Evolutionary conservation across 2,113 vertebrate genomes (phyloP).

Genomic region (Parus major): DNA sequence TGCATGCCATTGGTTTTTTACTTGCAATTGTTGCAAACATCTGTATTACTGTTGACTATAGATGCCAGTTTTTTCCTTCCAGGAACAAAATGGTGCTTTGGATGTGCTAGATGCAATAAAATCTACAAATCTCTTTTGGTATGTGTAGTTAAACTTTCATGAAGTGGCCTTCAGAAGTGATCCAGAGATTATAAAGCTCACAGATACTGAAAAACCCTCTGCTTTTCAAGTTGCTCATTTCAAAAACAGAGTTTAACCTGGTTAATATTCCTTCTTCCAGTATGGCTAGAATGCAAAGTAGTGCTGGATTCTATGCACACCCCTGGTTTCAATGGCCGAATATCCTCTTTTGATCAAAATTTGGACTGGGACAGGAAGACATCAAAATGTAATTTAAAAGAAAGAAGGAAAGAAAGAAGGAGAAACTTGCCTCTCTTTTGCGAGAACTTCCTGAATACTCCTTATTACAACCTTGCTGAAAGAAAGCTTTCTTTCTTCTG

Average conservation of each 20-base stretch:
- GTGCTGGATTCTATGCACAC: neutral
- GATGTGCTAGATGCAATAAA: neutral
- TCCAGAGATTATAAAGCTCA: neutral
- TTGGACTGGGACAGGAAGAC: neutral
- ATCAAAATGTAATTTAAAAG: neutral
- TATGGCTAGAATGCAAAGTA: neutral
- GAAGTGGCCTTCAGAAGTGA: neutral
- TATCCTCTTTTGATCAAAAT: conserved; percentile 12
- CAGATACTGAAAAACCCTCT: neutral
- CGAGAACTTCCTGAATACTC: neutral
- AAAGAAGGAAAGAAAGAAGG: neutral
- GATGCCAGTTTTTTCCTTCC: neutral
- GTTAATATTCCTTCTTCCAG: neutral
- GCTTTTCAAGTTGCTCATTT: neutral
- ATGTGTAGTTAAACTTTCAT: neutral
- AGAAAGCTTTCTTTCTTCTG: conserved; percentile 1
- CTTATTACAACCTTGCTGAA: neutral
- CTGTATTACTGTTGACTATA: neutral
- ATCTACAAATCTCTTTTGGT: neutral
- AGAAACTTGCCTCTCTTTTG: neutral
- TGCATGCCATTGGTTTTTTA: neutral
- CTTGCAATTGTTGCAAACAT: neutral
- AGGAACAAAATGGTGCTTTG: neutral
- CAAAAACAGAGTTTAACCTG: neutral
- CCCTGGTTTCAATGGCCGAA: neutral